Percentiles rank a stretch among this genome's conserved stretches.
Evolutionary conservation across 2,888 invertebrate genomes (phyloP).

Genomic region (Gandaritis pyraliata): DNA sequence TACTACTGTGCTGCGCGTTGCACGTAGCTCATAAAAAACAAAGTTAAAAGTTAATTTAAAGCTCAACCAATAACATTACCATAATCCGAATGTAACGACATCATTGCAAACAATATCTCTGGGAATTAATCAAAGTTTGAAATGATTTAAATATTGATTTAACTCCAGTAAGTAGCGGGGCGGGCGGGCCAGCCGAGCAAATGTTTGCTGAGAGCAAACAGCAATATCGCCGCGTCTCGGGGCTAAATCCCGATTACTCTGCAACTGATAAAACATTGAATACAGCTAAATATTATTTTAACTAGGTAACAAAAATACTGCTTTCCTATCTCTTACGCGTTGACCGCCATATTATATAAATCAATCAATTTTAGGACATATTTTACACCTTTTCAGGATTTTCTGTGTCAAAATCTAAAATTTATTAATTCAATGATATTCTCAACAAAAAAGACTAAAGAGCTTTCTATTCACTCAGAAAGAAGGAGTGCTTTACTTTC

Average conservation of each 20-base stretch:
- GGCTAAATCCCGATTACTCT: slow-evolving; percentile 55
- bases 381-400: too few species aligned
- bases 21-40: too few species aligned
- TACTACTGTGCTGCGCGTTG: too few species aligned
- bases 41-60: too few species aligned
- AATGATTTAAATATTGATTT: slow-evolving; percentile 83
- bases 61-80: slow-evolving; percentile 39
- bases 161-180: slow-evolving; percentile 79
- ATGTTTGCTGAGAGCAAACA: slow-evolving; percentile 76
- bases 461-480: too few species aligned
- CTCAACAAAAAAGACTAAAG: too few species aligned
- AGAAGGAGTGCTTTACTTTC: too few species aligned
- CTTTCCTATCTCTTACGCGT: background rate
- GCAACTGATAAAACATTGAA: slow-evolving; percentile 20
- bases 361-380: too few species aligned
- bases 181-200: slow-evolving; percentile 57
- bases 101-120: slow-evolving; percentile 79
- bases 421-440: too few species aligned
- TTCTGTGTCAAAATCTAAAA: too few species aligned
- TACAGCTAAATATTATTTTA: background rate
- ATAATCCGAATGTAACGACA: slow-evolving; percentile 65
- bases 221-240: slow-evolving; percentile 78
- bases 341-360: too few species aligned
- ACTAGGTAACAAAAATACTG: background rate
- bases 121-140: slow-evolving; percentile 83